A percentile compares a stretch with the other conserved stretches of the same genome.
Evolutionary conservation across 2,888 invertebrate genomes (phyloP).

Genomic region (Cosmia pyralina): DNA sequence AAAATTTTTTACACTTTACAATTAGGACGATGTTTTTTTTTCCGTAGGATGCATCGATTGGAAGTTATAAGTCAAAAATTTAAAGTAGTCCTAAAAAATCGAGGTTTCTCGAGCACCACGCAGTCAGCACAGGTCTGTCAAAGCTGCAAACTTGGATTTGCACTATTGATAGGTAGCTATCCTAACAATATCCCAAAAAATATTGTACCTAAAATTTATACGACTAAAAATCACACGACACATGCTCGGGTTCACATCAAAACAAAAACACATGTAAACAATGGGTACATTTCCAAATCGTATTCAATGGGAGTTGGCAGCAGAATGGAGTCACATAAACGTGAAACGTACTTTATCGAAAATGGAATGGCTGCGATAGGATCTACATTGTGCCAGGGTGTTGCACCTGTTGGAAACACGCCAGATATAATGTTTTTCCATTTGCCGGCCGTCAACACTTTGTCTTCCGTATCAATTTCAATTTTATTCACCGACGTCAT

Average conservation of each 20-base stretch:
- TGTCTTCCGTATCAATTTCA: slow-evolving; percentile 51
- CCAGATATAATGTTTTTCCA: slow-evolving; percentile 69
- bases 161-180: not conserved
- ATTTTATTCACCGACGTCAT: slow-evolving; percentile 42
- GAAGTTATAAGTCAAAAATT: too few species aligned
- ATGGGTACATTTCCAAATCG: slow-evolving; percentile 44
- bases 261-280: slow-evolving; percentile 58
- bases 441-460: slow-evolving; percentile 59
- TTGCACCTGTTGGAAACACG: slow-evolving; percentile 70
- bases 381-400: slow-evolving; percentile 74
- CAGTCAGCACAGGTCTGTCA: not conserved
- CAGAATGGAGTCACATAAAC: slow-evolving; percentile 52
- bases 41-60: too few species aligned
- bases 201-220: not conserved
- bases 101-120: not conserved
- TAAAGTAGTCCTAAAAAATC: not conserved
- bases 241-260: slow-evolving; percentile 42
- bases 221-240: slow-evolving; percentile 37
- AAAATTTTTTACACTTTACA: too few species aligned
- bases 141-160: not conserved
- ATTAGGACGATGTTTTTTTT: too few species aligned
- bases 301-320: slow-evolving; percentile 37
- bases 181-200: not conserved
- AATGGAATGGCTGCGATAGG: slow-evolving; percentile 68
- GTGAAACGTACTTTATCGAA: slow-evolving; percentile 53